Evolutionary conservation across 1,140 invertebrate species (phyloP).

Genomic region (Ridgeia piscesae): DNA sequence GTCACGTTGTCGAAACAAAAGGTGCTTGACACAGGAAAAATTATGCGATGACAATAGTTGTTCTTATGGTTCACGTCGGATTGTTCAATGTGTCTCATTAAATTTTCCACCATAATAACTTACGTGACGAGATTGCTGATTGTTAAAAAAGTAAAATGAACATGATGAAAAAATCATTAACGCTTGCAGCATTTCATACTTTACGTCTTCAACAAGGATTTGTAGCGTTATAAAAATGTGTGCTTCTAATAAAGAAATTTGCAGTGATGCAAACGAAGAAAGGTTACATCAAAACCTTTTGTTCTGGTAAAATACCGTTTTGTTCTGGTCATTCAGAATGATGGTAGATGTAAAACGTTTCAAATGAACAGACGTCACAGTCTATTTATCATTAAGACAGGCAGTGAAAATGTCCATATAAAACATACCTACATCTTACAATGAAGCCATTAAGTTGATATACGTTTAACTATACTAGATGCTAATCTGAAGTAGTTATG

Average conservation of each 20-base stretch:
- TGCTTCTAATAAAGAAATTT: not conserved
- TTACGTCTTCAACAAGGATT: not conserved
- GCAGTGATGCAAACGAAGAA: not conserved
- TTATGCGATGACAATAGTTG: not conserved
- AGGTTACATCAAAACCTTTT: not conserved
- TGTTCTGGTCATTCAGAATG: not conserved
- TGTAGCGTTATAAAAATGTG: not conserved
- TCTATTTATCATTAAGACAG: no score
- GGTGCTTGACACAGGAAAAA: not conserved
- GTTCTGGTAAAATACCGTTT: not conserved
- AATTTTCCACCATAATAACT: not conserved
- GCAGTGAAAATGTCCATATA: no score
- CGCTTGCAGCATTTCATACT: not conserved
- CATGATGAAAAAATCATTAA: not conserved
- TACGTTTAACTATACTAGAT: no score
- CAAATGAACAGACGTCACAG: no score
- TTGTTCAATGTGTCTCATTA: not conserved
- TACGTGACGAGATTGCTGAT: not conserved
- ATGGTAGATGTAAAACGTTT: no score
- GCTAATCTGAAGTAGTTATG: no score
- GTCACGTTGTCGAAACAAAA: not conserved
- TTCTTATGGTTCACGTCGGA: not conserved
- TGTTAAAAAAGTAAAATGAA: not conserved
- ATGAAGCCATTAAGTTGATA: no score
- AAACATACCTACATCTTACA: no score